Percentiles rank a stretch among this genome's conserved stretches.
Evolutionary conservation across 2,797 vertebrate species (phyloP).

Genomic region (Falco novaeseelandiae): DNA sequence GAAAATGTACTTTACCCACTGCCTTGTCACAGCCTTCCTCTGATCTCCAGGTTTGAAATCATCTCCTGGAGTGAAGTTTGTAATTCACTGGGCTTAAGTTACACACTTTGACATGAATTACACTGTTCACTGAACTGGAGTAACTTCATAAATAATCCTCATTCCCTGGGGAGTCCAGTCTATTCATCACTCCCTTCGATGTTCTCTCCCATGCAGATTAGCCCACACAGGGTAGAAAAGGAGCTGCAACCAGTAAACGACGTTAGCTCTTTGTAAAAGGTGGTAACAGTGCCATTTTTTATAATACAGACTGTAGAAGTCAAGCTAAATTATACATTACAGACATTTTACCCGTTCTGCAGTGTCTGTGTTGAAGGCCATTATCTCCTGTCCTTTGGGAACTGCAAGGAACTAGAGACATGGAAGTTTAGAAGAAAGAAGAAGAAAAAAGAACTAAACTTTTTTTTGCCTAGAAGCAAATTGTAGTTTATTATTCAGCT

Average conservation of each 20-base stretch:
- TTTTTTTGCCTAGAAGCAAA: conserved; percentile 60
- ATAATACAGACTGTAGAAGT: not conserved
- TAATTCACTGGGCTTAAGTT: conserved; percentile 11
- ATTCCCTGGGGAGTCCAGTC: not conserved
- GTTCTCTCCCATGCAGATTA: not conserved
- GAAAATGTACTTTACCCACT: not conserved
- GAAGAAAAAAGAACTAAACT: conserved; percentile 1
- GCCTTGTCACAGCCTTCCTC: not conserved
- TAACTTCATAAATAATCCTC: conserved; percentile 44
- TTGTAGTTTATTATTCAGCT: conserved; percentile 61
- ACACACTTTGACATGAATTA: conserved; percentile 32
- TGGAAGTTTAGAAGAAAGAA: conserved; percentile 4
- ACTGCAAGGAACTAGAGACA: not conserved
- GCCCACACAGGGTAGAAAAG: not conserved
- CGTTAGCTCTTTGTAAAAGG: not conserved
- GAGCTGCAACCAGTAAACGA: not conserved
- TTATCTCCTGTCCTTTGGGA: conserved; percentile 52
- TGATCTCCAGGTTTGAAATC: not conserved
- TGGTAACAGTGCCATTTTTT: not conserved
- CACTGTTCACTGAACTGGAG: conserved; percentile 29
- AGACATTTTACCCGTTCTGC: not conserved
- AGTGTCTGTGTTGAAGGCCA: conserved; percentile 14
- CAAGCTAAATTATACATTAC: conserved; percentile 59
- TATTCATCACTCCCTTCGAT: not conserved
- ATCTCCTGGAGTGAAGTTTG: not conserved